Conservation (phyloP, 2,113 vertebrate genomes). For the Gymnocephalus cernua region DNA sequence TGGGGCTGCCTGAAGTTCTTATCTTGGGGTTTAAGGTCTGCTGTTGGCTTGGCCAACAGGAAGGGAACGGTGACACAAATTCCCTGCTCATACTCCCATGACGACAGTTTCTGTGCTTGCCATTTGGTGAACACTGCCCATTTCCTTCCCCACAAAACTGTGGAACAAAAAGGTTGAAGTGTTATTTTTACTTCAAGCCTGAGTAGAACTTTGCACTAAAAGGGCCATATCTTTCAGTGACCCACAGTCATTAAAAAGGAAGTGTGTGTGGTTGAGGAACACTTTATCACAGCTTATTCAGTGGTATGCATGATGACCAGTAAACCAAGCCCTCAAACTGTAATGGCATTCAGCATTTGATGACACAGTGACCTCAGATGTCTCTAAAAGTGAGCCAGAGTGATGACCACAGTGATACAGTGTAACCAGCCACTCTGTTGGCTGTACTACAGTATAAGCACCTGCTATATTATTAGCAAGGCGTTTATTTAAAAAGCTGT, state of each 20-base stretch:
- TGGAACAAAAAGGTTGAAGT: conserved; percentile 63
- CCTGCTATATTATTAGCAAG: conserved; percentile 57
- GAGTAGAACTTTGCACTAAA: conserved; percentile 46
- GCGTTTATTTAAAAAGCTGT: conserved; percentile 56
- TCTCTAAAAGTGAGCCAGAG: conserved; percentile 31
- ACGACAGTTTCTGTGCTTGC: conserved; percentile 70
- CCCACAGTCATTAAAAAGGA: conserved; percentile 60
- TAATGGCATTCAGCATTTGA: conserved; percentile 39
- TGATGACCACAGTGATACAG: conserved; percentile 20
- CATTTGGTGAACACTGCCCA: conserved; percentile 69
- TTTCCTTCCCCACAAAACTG: conserved; percentile 75
- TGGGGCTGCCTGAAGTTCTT: conserved; percentile 63
- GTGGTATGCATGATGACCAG: conserved; percentile 35
- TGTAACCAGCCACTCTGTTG: conserved; percentile 38
- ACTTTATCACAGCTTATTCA: conserved; percentile 67
- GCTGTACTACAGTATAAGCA: conserved; percentile 47
- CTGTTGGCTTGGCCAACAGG: conserved; percentile 57
- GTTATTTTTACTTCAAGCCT: conserved; percentile 66
- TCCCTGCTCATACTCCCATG: conserved; percentile 73
- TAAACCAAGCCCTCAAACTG: conserved; percentile 46
- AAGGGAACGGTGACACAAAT: conserved; percentile 76
- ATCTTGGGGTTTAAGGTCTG: conserved; percentile 67
- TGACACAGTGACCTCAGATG: conserved; percentile 50
- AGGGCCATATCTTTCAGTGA: conserved; percentile 57
- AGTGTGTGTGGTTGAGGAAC: conserved; percentile 57